Base-by-base conservation (phyloP, 2,797 vertebrate genomes). In the Scyliorhinus canicula region DNA sequence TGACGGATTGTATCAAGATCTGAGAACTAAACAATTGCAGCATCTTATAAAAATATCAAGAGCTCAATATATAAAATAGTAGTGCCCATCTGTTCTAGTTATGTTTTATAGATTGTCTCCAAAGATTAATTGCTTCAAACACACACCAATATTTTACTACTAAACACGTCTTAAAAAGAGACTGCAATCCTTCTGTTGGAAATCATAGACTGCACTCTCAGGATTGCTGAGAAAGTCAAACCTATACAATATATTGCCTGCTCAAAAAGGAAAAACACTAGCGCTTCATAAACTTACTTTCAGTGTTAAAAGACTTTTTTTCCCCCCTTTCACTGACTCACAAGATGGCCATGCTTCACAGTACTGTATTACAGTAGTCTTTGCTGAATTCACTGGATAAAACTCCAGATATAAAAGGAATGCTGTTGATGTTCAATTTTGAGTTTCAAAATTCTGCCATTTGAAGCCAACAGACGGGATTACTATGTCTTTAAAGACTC, bases 301-400 rank as follows among this genome's bases (percentile, higher is more conserved):
- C 60, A 93, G 50, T 74, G 67, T 94, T 94, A 94, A 94, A 74
- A 94, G 93, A 93, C 65, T 63, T 91, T 65, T 63, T 65, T 26
- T 8, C 35, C 8, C 52, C 85, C 60, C 52, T 52, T 35, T n/a
- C 52, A 69, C 44, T 50, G 65, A 93, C 47, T 71, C 52, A 86
- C 31, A 94, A 74, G 93, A 94, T 94, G 67, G 93, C 93, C 67
- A 52, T 71, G 67, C 52, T 94, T 94, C 93, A 94, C 93, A 94
- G 93, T 94, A 94, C 93, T 94, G 93, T 74, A 94, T 94, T 94
- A 94, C 93, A 94, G 93, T 94, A 94, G 93, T 74, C 65, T 93
- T 93, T 28, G 3, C 31, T 74, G 93, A 94, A 94, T 94, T 71
- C 65, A 94, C 93, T 94, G 93, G 93, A 94, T 94, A 94, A 94